Evolutionary conservation across 2,888 invertebrate species (phyloP), one percentile per base, ranked within the genome.

Genomic region (Synergus gifuensis): DNA sequence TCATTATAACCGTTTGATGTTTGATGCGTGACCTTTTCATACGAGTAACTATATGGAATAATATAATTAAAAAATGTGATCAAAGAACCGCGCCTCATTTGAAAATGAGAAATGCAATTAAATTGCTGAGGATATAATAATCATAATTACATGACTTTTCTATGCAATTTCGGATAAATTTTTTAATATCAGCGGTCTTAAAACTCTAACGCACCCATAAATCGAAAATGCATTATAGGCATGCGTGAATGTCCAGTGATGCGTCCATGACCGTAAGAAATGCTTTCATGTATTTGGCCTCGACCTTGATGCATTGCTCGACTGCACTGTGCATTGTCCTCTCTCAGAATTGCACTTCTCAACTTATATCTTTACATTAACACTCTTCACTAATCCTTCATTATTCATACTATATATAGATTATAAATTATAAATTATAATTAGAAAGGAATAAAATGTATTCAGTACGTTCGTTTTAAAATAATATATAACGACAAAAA

Each of bases 251-350:
- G 67, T 73, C 77, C 80, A 66, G 60, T 83, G 22, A 60, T 81
- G 81, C 78, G 82, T 84, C 82, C 79, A 79, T 81, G 82, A 82
- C 78, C 81, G 82, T 78, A 73, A 54, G 69, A 40, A 60, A 22
- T 60, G 60, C 78, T 79, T 73, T 78, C 49, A 81, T 60, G 78
- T 82, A 81, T 80, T 83, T 85, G 86, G 83, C 87, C 86, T 84
- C 86, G 86, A 88, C 87, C 87, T 87, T 88, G 88, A 84, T 83
- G 85, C 86, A 85, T 83, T 85, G 84, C 83, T 82, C 84, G 85
- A 83, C 83, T 84, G 84, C 78, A 79, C 83, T 82, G 81, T 81
- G 82, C 82, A 84, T 81, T 85, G 82, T 83, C 77, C 81, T 81
- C 66, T n/a, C 76, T 49, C 49, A 67, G 12, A 79, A 76, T 76